A percentile compares a stretch with the other conserved stretches of the same genome.
Evolutionary conservation across 2,888 invertebrate species (phyloP).

Genomic region (Tolmerus cingulatus): DNA sequence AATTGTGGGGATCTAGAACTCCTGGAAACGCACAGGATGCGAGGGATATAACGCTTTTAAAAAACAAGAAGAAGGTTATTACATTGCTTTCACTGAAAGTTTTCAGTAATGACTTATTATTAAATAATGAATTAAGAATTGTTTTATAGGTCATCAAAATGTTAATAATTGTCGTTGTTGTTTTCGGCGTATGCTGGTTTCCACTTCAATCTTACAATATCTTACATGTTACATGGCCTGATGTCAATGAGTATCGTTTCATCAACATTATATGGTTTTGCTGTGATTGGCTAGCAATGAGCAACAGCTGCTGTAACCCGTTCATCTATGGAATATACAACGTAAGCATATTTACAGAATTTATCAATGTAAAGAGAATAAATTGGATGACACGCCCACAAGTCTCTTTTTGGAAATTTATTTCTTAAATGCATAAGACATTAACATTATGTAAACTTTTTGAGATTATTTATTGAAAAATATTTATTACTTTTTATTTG

Average conservation of each 20-base stretch:
- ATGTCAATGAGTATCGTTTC: conserved; percentile 77
- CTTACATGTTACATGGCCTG: conserved; percentile 73
- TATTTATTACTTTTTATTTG: no score
- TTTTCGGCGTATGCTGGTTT: conserved; percentile 85
- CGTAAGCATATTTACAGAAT: conserved; percentile 67
- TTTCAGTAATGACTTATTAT: background rate
- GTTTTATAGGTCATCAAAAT: conserved; percentile 83
- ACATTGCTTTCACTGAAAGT: background rate
- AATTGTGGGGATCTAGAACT: conserved; percentile 80
- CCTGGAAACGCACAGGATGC: conserved; percentile 82
- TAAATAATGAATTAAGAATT: background rate
- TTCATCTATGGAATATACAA: conserved; percentile 91
- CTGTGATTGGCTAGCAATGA: conserved; percentile 88
- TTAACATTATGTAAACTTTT: no score
- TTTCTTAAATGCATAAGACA: no score
- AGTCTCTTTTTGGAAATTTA: no score
- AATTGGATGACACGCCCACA: no score
- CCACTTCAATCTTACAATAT: conserved; percentile 80
- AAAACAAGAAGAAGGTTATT: conserved; percentile 82
- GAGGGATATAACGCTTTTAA: conserved; percentile 79
- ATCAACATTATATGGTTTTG: conserved; percentile 88
- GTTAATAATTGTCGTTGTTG: conserved; percentile 82
- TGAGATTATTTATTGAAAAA: no score
- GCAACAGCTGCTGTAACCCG: conserved; percentile 89
- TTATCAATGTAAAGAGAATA: background rate